Conservation (phyloP, 1,140 invertebrate genomes). For the Chionoecetes opilio region DNA sequence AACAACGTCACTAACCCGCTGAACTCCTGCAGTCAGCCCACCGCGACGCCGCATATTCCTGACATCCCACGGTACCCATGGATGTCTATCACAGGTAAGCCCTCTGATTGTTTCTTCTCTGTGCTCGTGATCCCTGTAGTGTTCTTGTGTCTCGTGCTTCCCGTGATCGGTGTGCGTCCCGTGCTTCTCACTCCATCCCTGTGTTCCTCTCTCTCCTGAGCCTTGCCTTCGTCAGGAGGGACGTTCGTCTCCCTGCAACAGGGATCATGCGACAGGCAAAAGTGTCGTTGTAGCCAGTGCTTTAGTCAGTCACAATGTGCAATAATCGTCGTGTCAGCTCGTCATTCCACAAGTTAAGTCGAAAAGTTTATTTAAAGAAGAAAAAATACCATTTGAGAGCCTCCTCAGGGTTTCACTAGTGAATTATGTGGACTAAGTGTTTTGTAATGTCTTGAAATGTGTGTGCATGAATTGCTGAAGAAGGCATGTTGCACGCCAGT, state of each 20-base stretch:
- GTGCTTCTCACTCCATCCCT: not conserved
- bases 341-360: not conserved
- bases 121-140: slow-evolving; percentile 7
- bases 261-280: not conserved
- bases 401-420: slow-evolving; percentile 33
- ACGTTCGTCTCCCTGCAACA: not conserved
- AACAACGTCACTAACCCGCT: slow-evolving; percentile 88
- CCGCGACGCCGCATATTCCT: slow-evolving; percentile 88
- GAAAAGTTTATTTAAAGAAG: not conserved
- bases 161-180: not conserved
- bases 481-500: slow-evolving; percentile 53
- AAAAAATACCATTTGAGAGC: not conserved
- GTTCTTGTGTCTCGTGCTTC: not conserved
- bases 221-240: slow-evolving; percentile 37
- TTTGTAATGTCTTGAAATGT: slow-evolving; percentile 50
- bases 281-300: slow-evolving; percentile 63
- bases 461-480: slow-evolving; percentile 59
- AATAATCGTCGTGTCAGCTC: not conserved
- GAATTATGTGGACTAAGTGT: slow-evolving; percentile 53
- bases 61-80: slow-evolving; percentile 97
- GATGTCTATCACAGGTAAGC: slow-evolving; percentile 98
- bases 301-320: slow-evolving; percentile 37
- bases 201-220: slow-evolving; percentile 44
- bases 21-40: slow-evolving; percentile 86
- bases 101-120: slow-evolving; percentile 11